These are phyloP conservation scores for Vanessa atalanta DNA, from an alignment of 1,140 invertebrate species.

Conservation along the genomic window DNA sequence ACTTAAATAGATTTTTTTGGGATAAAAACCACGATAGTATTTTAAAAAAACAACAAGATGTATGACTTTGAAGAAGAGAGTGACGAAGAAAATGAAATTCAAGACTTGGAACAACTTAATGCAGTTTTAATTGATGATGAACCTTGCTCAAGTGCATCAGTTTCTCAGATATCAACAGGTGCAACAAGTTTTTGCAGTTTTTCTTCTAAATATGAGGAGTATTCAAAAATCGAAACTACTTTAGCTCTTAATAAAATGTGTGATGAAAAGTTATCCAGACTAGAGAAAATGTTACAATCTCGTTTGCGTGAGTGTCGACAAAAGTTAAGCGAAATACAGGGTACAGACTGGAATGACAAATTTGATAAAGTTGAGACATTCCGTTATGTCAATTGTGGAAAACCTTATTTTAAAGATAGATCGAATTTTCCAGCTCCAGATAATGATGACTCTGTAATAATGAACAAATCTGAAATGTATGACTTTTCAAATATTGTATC, in stretches of 20 bases:
- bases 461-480: conserved; percentile 61
- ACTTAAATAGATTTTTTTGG: too few species aligned
- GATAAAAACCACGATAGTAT: too few species aligned
- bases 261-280: conserved; percentile 57
- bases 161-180: conserved; percentile 25
- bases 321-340: conserved; percentile 48
- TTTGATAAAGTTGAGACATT: conserved; percentile 48
- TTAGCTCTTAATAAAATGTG: conserved; percentile 59
- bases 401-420: conserved; percentile 71
- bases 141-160: conserved; percentile 31
- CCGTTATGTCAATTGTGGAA: conserved; percentile 58
- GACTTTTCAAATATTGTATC: conserved; percentile 56
- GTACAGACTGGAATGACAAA: conserved; percentile 9
- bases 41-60: conserved; percentile 28
- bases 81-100: conserved; percentile 55
- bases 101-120: conserved; percentile 52
- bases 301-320: conserved; percentile 55
- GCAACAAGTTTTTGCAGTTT: conserved; percentile 15
- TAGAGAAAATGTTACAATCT: conserved; percentile 52
- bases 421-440: conserved; percentile 58
- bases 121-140: conserved; percentile 50
- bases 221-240: conserved; percentile 53
- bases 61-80: conserved; percentile 48
- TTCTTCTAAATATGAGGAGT: conserved; percentile 32
- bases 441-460: conserved; percentile 63